Percentiles rank a stretch among this genome's conserved stretches.
Conservation (phyloP, 1,140 invertebrate genomes). For the Tetramorium parvispinum region DNA sequence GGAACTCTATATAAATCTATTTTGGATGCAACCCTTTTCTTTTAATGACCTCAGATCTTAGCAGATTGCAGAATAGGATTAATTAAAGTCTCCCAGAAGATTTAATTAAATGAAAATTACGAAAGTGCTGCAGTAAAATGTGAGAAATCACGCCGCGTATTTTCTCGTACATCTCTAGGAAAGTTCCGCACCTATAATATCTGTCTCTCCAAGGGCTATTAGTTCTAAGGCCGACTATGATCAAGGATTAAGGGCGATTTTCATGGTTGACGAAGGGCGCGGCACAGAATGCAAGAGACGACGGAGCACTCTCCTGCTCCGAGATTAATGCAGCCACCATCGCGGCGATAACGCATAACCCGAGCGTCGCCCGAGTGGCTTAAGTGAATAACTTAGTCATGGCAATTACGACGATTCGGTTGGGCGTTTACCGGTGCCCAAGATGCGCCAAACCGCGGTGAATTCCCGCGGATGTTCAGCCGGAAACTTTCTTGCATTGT, state of each 20-base stretch:
- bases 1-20: background rate
- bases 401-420: constrained; percentile 73
- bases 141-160: background rate
- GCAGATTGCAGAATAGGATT: background rate
- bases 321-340: constrained; percentile 73
- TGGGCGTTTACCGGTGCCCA: constrained; percentile 45
- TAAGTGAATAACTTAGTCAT: constrained; percentile 78
- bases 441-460: constrained; percentile 59
- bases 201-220: background rate
- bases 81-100: background rate
- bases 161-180: background rate
- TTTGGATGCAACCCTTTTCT: background rate
- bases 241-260: constrained; percentile 68
- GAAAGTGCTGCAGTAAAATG: background rate
- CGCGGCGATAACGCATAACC: constrained; percentile 74
- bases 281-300: constrained; percentile 37
- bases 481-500: constrained; percentile 34
- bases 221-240: constrained; percentile 44
- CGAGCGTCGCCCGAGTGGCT: constrained; percentile 67
- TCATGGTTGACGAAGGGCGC: constrained; percentile 39
- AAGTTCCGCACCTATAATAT: background rate
- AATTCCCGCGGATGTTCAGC: constrained; percentile 64
- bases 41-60: background rate
- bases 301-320: constrained; percentile 26
- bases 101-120: constrained; percentile 44